Conservation (phyloP, 2,113 vertebrate species). For the Spheniscus mendiculus region DNA sequence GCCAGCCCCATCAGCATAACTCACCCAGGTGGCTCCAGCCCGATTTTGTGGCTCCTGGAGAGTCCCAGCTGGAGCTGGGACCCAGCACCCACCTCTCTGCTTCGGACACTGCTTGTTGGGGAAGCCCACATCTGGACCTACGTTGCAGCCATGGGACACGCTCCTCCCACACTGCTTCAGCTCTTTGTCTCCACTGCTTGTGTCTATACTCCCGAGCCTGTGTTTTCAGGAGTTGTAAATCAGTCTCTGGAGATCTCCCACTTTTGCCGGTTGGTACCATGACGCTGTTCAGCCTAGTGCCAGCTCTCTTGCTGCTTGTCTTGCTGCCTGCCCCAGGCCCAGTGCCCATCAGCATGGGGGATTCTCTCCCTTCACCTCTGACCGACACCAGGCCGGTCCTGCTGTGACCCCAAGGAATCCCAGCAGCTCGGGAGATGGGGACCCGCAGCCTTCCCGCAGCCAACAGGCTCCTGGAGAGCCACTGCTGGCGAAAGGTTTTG, state of each 20-base stretch:
- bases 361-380: neutral
- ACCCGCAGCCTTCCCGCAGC: neutral
- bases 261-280: neutral
- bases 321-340: neutral
- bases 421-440: neutral
- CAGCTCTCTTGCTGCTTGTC: neutral
- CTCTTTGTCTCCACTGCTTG: neutral
- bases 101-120: neutral
- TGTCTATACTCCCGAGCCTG: neutral
- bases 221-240: neutral
- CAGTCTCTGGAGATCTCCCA: neutral
- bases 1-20: neutral
- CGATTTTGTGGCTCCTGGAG: neutral
- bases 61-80: too few species aligned
- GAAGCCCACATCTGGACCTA: neutral
- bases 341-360: fast-evolving
- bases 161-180: neutral
- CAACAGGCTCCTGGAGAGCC: neutral
- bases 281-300: neutral
- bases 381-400: fast-evolving
- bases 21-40: neutral
- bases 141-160: neutral
- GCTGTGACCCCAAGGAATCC: neutral
- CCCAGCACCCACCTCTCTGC: neutral
- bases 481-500: neutral